A percentile compares a stretch with the other conserved stretches of the same genome.
phyloP scores from a whole-genome alignment of 2,797 vertebrate genomes.

The Chelidonichthys spinosus region DNA sequence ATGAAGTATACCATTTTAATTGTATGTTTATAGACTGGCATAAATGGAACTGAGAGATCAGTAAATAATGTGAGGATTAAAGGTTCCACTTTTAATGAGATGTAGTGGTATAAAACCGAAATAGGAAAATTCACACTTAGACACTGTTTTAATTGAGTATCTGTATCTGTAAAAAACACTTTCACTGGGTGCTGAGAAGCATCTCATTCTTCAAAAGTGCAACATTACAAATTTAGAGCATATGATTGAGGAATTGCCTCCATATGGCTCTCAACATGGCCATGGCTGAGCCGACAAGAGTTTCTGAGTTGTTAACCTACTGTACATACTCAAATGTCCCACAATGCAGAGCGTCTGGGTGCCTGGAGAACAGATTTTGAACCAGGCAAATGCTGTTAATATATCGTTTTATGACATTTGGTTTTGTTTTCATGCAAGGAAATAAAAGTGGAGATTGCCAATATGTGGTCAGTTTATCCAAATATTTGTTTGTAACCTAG shows the following conservation, averaged over 20 bases:
- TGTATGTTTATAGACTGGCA: not conserved
- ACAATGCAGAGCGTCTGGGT: not conserved
- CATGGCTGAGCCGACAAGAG: not conserved
- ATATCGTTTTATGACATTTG: too few relatives aligned
- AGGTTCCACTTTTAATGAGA: not conserved
- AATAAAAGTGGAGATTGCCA: not conserved
- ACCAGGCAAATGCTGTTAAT: too few relatives aligned
- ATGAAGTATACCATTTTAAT: not conserved
- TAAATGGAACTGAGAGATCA: not conserved
- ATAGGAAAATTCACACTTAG: too few relatives aligned
- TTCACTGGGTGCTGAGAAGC: too few relatives aligned
- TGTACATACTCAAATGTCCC: not conserved
- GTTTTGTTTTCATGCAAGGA: not conserved
- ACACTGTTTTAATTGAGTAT: too few relatives aligned
- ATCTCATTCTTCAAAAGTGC: too few relatives aligned
- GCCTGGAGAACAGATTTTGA: not conserved
- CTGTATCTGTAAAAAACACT: too few relatives aligned
- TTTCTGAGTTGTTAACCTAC: not conserved
- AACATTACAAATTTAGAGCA: too few relatives aligned
- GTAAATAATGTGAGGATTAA: not conserved
- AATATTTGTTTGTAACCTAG: not conserved
- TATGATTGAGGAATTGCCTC: too few relatives aligned
- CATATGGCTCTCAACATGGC: too few relatives aligned
- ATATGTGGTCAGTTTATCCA: not conserved
- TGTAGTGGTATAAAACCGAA: not conserved